phyloP scores from a whole-genome alignment of 2,113 vertebrate genomes.

The Poeciliopsis turrubarensis region DNA sequence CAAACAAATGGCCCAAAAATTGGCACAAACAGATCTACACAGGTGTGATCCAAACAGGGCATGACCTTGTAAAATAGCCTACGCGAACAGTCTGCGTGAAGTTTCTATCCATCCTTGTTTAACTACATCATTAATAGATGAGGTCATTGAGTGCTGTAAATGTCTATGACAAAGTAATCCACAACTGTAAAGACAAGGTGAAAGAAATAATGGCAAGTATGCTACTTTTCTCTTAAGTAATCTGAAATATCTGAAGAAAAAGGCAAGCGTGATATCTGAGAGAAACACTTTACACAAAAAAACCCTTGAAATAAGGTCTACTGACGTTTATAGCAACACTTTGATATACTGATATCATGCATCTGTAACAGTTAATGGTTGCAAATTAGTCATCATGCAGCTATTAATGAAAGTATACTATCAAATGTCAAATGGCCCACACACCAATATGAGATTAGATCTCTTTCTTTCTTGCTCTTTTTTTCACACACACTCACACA shows the following conservation, averaged over 20 bases:
- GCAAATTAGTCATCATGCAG: slow-evolving; percentile 47
- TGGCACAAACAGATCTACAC: neutral
- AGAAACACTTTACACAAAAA: slow-evolving; percentile 4
- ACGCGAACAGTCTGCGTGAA: slow-evolving; percentile 25
- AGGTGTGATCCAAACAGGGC: slow-evolving; percentile 43
- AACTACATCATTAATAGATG: neutral
- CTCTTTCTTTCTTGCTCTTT: neutral
- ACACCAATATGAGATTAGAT: slow-evolving; percentile 15
- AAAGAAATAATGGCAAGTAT: slow-evolving; percentile 32
- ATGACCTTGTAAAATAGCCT: slow-evolving; percentile 47
- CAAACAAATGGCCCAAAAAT: neutral
- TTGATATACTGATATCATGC: slow-evolving; percentile 36
- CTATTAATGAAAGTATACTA: slow-evolving; percentile 52
- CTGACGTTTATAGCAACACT: slow-evolving; percentile 23
- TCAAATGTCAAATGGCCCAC: slow-evolving; percentile 60
- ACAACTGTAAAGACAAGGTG: slow-evolving; percentile 11
- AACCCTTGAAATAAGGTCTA: slow-evolving; percentile 3
- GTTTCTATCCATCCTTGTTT: slow-evolving; percentile 1
- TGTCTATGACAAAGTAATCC: slow-evolving; percentile 4
- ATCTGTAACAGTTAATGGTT: slow-evolving; percentile 14
- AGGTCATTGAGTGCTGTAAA: neutral
- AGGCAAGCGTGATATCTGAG: slow-evolving; percentile 32
- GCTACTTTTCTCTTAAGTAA: slow-evolving; percentile 41
- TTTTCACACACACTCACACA: neutral
- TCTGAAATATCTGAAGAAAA: slow-evolving; percentile 21